Base-by-base conservation (phyloP, 2,797 vertebrate species). In the Semotilus atromaculatus region DNA sequence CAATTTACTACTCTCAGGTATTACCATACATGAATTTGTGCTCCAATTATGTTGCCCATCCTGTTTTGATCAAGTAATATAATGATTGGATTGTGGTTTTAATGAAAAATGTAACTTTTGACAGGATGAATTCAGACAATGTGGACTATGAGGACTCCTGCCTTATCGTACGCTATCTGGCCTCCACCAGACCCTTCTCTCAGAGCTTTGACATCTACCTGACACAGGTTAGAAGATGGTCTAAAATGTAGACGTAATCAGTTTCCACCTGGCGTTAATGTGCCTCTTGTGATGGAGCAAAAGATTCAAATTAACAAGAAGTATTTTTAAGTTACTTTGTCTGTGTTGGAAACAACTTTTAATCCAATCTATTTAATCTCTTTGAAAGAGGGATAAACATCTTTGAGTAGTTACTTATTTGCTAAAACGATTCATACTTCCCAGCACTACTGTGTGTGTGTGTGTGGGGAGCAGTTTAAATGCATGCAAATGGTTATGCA, bases 191-290 rank as follows among this genome's bases (percentile, higher is more conserved):
- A 97, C 98, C 98, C 70, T 99, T 99, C 93, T 97, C 97, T 93
- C 98, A 99, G 96, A 99, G 98, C 94, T 99, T 99, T 93, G 98
- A 99, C 97, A 99, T 99, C 97, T 99, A 99, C 97, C 97, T 99
- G 96, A 99, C 98, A 93, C 98, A 99, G 97, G 98, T 99, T 95
- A 62, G 45, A 4, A 58, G 48, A 72, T 74, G 21, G 26, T 66
- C 6, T 66, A 19, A 62, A 16, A 58, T 78, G n/a, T 84, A 55
- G 3, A 23, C 26, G 1, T 5, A n/a, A 55, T 8, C 31, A n/a
- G 11, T 36, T 36, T 75, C 51, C 31, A 16, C 21, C 21, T 36
- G 31, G 11, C 7, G 36, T 75, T n/a, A 55, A 36, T 36, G 72
- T 36, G 3, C 31, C 58, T 62, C 26, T 62, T 62, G n/a, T 26